Evolutionary conservation across 2,113 vertebrate species (phyloP).

Genomic region (Cervus canadensis): DNA sequence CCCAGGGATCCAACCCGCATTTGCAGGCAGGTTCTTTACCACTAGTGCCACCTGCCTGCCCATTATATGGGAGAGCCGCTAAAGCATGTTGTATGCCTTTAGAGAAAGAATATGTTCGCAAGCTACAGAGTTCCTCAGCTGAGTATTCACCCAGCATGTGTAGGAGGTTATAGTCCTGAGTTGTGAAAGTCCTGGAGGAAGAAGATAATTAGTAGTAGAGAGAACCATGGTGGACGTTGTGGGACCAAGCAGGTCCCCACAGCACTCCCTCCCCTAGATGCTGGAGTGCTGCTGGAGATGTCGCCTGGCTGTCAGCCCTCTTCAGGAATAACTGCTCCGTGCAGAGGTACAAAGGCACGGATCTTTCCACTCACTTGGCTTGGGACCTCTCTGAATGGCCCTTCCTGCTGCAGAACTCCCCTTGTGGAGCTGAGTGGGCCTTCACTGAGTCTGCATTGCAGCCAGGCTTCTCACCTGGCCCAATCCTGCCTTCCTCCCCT

Average conservation of each 20-base stretch:
- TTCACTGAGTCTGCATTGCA: accelerated
- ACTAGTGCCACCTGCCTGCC: not conserved
- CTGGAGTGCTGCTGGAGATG: not conserved
- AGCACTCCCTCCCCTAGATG: not conserved
- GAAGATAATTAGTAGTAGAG: not conserved
- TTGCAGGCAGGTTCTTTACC: not conserved
- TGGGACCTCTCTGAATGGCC: not conserved
- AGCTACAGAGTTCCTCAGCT: not conserved
- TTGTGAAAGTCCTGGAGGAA: not conserved
- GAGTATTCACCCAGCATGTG: too few species aligned
- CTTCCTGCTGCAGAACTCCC: not conserved
- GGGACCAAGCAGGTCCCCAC: not conserved
- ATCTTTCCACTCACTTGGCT: not conserved
- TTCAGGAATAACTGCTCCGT: not conserved
- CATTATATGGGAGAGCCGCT: not conserved
- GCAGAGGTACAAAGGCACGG: not conserved
- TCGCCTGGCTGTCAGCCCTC: not conserved
- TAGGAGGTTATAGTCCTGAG: not conserved
- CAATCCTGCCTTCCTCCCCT: too few species aligned
- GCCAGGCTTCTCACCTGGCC: not conserved
- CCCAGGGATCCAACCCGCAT: not conserved
- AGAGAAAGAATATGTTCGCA: not conserved
- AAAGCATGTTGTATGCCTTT: not conserved
- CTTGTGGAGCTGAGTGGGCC: not conserved
- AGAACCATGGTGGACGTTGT: not conserved